Evolutionary conservation across 2,797 vertebrate species (phyloP).

Genomic region (Vultur gryphus): DNA sequence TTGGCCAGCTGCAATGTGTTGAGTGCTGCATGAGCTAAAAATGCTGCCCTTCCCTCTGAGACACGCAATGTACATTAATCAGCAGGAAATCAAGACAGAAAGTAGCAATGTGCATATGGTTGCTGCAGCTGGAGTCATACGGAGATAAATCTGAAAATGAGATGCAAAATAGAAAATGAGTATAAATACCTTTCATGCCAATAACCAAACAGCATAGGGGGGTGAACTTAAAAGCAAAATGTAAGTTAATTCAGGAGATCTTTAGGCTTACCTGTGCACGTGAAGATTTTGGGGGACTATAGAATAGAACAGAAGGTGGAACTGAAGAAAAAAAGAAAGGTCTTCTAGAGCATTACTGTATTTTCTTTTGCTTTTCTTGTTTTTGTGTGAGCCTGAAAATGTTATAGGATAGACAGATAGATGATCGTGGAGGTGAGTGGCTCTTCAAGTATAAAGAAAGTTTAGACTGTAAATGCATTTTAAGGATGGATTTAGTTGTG

Average conservation of each 20-base stretch:
- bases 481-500: conserved; percentile 58
- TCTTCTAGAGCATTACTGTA: background rate
- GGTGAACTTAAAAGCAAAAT: background rate
- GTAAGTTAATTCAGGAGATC: background rate
- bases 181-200: background rate
- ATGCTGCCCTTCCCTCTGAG: background rate
- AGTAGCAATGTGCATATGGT: background rate
- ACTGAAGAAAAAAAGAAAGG: background rate
- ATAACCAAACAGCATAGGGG: background rate
- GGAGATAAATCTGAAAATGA: background rate
- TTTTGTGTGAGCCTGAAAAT: background rate
- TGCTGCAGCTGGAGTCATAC: background rate
- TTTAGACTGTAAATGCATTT: conserved; percentile 46
- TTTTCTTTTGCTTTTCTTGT: conserved; percentile 1
- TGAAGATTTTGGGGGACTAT: background rate
- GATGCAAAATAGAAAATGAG: background rate
- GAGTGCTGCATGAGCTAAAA: background rate
- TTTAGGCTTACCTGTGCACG: background rate
- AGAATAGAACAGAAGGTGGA: background rate
- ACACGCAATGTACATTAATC: background rate
- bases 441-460: conserved; percentile 16
- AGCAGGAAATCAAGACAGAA: conserved; percentile 11
- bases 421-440: background rate
- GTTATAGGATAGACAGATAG: background rate
- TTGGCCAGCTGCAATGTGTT: conserved; percentile 45